These are phyloP conservation scores for Pangasius macronema DNA, from an alignment of 2,797 vertebrate species.

Conservation along the genomic window DNA sequence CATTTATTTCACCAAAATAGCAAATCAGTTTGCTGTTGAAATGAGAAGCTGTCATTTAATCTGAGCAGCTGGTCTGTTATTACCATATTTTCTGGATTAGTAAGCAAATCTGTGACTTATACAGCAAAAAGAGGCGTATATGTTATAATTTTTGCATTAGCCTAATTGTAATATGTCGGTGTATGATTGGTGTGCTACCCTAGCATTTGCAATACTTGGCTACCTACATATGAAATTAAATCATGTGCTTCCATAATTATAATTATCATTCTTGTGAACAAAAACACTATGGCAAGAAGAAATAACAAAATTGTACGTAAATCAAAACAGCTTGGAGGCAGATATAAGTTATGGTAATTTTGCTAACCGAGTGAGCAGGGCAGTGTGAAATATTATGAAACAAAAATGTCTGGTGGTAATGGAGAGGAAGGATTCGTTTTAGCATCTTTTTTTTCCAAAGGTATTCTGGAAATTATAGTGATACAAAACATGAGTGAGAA, in stretches of 20 bases:
- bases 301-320: background rate
- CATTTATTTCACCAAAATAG: background rate
- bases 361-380: background rate
- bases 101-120: background rate
- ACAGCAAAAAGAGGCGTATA: background rate
- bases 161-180: background rate
- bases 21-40: background rate
- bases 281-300: background rate
- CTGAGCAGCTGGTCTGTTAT: background rate
- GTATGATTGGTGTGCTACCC: background rate
- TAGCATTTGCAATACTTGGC: background rate
- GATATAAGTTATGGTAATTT: background rate
- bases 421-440: background rate
- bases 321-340: background rate
- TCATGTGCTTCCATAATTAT: background rate
- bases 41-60: conserved; percentile 7
- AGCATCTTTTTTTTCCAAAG: background rate
- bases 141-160: background rate
- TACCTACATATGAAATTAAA: background rate
- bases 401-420: background rate
- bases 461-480: background rate
- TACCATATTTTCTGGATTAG: conserved; percentile 7
- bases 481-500: too few species aligned
- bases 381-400: background rate
- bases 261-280: background rate